These are phyloP conservation scores for Lota lota DNA, from an alignment of 2,113 vertebrate species.

Conservation along the genomic window DNA sequence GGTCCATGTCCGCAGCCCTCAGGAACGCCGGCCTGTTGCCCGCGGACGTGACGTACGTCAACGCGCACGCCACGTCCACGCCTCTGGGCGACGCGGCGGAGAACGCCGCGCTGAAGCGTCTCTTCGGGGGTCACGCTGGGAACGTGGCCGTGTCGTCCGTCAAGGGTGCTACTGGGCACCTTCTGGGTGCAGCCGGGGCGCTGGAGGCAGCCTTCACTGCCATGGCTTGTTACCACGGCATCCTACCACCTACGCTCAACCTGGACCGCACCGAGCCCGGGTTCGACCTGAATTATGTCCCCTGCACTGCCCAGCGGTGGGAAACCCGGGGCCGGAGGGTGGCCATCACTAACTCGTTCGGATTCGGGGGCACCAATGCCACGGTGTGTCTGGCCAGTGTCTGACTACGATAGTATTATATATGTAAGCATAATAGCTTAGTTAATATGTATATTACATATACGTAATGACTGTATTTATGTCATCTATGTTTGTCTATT, in stretches of 20 bases:
- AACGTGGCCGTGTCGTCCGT: slow-evolving; percentile 88
- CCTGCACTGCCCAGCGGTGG: slow-evolving; percentile 84
- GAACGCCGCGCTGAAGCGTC: slow-evolving; percentile 87
- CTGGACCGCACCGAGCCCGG: slow-evolving; percentile 84
- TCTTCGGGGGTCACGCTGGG: slow-evolving; percentile 75
- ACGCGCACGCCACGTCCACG: slow-evolving; percentile 95
- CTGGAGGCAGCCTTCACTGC: slow-evolving; percentile 89
- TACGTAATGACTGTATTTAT: too few relatives aligned
- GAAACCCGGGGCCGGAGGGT: slow-evolving; percentile 68
- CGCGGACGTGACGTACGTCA: slow-evolving; percentile 85
- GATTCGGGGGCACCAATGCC: slow-evolving; percentile 95
- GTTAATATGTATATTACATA: too few relatives aligned
- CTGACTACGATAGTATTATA: slow-evolving; percentile 31
- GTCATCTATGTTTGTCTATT: too few relatives aligned
- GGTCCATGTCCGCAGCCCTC: slow-evolving; percentile 93
- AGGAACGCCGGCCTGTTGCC: slow-evolving; percentile 76
- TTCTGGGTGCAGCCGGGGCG: slow-evolving; percentile 90
- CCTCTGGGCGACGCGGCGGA: slow-evolving; percentile 93
- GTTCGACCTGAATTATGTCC: slow-evolving; percentile 92
- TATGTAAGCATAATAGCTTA: too few relatives aligned
- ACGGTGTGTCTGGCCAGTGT: slow-evolving; percentile 85
- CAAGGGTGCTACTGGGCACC: slow-evolving; percentile 93
- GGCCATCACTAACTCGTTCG: slow-evolving; percentile 93
- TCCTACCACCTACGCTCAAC: slow-evolving; percentile 91
- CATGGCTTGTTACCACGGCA: slow-evolving; percentile 84